A percentile compares a stretch with the other conserved stretches of the same genome.
Conservation (phyloP, 2,113 vertebrate genomes). For the Solea senegalensis region DNA sequence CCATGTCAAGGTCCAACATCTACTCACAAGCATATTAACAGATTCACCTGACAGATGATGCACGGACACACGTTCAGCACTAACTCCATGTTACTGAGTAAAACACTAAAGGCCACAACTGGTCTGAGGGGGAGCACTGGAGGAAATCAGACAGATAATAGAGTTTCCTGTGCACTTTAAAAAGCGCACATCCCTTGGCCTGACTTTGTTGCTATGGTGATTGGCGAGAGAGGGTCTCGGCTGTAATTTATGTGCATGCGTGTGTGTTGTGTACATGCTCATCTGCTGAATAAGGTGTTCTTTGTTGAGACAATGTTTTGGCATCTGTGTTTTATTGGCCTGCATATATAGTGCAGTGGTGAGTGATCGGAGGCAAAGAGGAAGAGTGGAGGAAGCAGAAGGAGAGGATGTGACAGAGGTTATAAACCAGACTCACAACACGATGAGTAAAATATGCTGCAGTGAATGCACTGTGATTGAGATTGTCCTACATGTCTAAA, state of each 20-base stretch:
- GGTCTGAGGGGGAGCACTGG: slow-evolving; percentile 28
- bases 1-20: background rate
- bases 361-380: slow-evolving; percentile 11
- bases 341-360: slow-evolving; percentile 20
- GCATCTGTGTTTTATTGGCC: slow-evolving; percentile 38
- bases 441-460: background rate
- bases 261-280: slow-evolving; percentile 10
- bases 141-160: slow-evolving; percentile 64
- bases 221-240: slow-evolving; percentile 26
- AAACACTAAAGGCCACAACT: slow-evolving; percentile 39
- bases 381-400: slow-evolving; percentile 20
- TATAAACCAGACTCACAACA: slow-evolving; percentile 16
- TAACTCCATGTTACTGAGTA: slow-evolving; percentile 8
- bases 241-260: slow-evolving; percentile 16
- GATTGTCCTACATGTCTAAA: background rate
- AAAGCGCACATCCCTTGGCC: slow-evolving; percentile 41
- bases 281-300: slow-evolving; percentile 6
- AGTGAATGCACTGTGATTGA: slow-evolving; percentile 6
- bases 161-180: slow-evolving; percentile 52
- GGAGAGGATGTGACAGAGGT: slow-evolving; percentile 16
- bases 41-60: slow-evolving; percentile 9
- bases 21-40: background rate
- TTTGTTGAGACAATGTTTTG: slow-evolving; percentile 37
- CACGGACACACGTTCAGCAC: slow-evolving; percentile 6
- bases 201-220: slow-evolving; percentile 62